phyloP scores from a whole-genome alignment of 2,113 vertebrate species.

The Morone saxatilis region DNA sequence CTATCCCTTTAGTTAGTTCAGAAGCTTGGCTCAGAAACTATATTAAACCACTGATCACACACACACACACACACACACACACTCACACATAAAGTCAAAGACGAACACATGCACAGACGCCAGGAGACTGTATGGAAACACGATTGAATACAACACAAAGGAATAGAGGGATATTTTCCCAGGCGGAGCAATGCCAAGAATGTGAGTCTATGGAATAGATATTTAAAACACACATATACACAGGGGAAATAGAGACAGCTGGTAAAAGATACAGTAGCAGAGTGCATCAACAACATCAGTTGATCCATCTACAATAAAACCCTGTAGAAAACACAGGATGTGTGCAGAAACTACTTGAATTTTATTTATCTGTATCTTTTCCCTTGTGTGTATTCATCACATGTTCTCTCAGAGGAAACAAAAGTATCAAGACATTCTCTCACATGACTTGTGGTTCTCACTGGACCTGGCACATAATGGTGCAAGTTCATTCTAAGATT shows the following conservation, averaged over 20 bases:
- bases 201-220: slow-evolving; percentile 60
- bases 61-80: neutral
- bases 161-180: slow-evolving; percentile 37
- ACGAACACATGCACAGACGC: neutral
- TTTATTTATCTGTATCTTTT: slow-evolving; percentile 29
- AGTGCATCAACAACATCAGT: slow-evolving; percentile 59
- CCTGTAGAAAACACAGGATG: slow-evolving; percentile 67
- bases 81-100: neutral
- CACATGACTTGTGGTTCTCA: neutral
- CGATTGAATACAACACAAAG: neutral
- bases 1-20: neutral
- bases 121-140: slow-evolving; percentile 25
- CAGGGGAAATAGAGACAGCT: slow-evolving; percentile 43
- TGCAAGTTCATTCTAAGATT: neutral
- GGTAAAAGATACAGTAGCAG: slow-evolving; percentile 48
- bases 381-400: slow-evolving; percentile 7
- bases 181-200: slow-evolving; percentile 43
- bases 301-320: slow-evolving; percentile 62
- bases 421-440: slow-evolving; percentile 11
- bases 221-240: slow-evolving; percentile 38
- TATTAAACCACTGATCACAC: slow-evolving; percentile 11
- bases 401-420: slow-evolving; percentile 26
- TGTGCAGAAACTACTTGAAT: neutral
- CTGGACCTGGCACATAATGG: neutral
- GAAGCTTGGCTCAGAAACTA: neutral